A percentile compares a stretch with the other conserved stretches of the same genome.
Conservation (phyloP, 2,797 vertebrate species). For the Falco peregrinus region DNA sequence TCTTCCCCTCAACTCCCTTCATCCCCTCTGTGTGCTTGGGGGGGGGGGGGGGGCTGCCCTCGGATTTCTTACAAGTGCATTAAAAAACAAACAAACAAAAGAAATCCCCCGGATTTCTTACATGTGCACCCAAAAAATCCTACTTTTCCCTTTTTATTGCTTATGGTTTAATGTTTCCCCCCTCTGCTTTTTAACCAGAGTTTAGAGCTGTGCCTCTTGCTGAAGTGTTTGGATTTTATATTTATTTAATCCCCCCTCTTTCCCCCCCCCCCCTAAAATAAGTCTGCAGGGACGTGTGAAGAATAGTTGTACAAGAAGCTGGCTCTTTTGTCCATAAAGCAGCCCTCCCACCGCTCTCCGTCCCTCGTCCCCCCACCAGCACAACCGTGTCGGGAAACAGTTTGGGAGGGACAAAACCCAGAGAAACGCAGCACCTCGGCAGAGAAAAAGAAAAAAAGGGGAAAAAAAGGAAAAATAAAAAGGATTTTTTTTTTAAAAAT, state of each 20-base stretch:
- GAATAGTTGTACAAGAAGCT: slow-evolving; percentile 39
- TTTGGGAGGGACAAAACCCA: neutral
- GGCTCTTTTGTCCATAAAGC: slow-evolving; percentile 46
- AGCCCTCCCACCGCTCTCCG: slow-evolving; percentile 11
- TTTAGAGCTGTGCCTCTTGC: neutral
- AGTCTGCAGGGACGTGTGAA: neutral
- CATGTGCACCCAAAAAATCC: neutral
- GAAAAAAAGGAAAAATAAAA: fast-evolving
- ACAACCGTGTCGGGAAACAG: neutral
- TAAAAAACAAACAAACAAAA: neutral
- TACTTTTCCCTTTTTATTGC: neutral
- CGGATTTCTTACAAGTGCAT: neutral
- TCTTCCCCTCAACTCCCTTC: neutral
- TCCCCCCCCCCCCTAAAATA: neutral
- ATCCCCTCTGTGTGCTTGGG: neutral
- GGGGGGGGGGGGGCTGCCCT: neutral
- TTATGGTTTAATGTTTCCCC: neutral
- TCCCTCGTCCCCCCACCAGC: neutral
- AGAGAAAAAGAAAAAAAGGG: neutral
- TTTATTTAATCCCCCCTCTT: neutral
- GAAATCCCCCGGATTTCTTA: neutral
- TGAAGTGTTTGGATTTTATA: neutral
- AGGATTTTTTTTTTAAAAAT: neutral
- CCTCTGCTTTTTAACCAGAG: neutral
- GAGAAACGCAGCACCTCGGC: neutral